Evolutionary conservation across 2,888 invertebrate genomes (phyloP).

Genomic region (Xanthostigma xanthostigma): DNA sequence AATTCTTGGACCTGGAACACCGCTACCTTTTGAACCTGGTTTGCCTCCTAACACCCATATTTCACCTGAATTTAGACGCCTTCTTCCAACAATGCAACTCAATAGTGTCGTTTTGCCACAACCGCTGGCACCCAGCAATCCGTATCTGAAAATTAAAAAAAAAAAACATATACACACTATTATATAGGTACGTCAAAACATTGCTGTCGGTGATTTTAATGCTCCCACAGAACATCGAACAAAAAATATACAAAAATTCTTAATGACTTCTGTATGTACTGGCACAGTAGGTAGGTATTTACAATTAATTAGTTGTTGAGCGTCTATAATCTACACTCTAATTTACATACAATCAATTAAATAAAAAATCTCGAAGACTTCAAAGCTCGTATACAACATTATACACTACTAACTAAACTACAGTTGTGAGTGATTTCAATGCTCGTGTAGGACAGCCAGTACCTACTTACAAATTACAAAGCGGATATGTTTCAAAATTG

Average conservation of each 20-base stretch:
- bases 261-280: not conserved
- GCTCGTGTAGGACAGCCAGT: too few relatives aligned
- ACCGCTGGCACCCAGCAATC: constrained; percentile 77
- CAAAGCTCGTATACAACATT: too few relatives aligned
- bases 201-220: not conserved
- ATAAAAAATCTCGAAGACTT: too few relatives aligned
- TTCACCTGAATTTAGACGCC: constrained; percentile 64
- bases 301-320: too few relatives aligned
- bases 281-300: not conserved
- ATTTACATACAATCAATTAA: too few relatives aligned
- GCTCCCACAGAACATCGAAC: too few relatives aligned
- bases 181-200: not conserved
- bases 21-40: constrained; percentile 69
- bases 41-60: constrained; percentile 72
- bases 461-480: too few relatives aligned
- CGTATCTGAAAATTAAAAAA: constrained; percentile 47
- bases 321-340: too few relatives aligned
- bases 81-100: constrained; percentile 71
- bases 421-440: too few relatives aligned
- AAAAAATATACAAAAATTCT: not conserved
- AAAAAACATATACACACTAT: not conserved
- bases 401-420: too few relatives aligned
- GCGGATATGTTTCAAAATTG: too few relatives aligned
- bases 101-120: constrained; percentile 83
- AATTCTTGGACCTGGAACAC: constrained; percentile 77